Evolutionary conservation across 2,888 invertebrate species (phyloP).

Genomic region (Agrochola lota): DNA sequence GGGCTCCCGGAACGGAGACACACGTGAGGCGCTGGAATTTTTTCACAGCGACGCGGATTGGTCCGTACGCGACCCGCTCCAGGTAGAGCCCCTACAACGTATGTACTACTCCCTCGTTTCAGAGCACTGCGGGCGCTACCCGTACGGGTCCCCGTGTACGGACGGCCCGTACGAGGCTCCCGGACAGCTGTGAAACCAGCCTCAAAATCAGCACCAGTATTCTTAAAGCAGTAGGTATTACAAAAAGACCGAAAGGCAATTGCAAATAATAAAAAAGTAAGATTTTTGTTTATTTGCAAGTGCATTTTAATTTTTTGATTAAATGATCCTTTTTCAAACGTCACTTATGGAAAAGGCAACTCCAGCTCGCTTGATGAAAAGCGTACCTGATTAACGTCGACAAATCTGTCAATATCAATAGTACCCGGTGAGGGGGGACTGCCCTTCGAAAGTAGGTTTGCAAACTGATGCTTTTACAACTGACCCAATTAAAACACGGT

Average conservation of each 20-base stretch:
- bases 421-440: slow-evolving; percentile 10
- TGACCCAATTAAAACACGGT: not conserved
- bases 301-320: too few relatives aligned
- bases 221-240: not conserved
- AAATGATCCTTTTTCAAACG: not conserved
- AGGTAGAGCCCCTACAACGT: too few relatives aligned
- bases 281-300: too few relatives aligned
- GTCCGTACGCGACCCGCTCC: too few relatives aligned
- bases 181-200: too few relatives aligned
- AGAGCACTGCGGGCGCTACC: too few relatives aligned
- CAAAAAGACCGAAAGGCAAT: not conserved
- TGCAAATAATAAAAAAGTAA: not conserved
- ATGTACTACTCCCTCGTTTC: too few relatives aligned
- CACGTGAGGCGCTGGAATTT: too few relatives aligned
- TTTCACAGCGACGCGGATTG: too few relatives aligned
- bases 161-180: too few relatives aligned
- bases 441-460: slow-evolving; percentile 19
- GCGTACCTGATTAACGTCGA: slow-evolving; percentile 27
- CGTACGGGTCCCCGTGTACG: too few relatives aligned
- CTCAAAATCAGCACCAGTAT: not conserved
- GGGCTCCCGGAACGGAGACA: too few relatives aligned
- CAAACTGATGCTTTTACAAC: slow-evolving; percentile 40
- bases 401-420: slow-evolving; percentile 45
- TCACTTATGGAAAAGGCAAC: not conserved
- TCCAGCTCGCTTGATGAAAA: slow-evolving; percentile 23